Conservation (phyloP, 2,797 vertebrate genomes). For the Gambelia wislizenii region DNA sequence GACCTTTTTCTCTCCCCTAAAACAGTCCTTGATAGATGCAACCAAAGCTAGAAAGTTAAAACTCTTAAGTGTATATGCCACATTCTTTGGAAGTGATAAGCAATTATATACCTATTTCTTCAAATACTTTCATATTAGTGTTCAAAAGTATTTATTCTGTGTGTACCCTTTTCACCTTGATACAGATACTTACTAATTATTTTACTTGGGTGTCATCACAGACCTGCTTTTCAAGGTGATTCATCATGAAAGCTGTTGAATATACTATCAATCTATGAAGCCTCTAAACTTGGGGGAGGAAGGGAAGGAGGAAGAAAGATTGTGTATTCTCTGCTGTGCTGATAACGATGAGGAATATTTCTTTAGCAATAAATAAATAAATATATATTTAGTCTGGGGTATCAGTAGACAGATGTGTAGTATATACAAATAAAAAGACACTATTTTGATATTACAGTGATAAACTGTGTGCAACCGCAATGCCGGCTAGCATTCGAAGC, state of each 20-base stretch:
- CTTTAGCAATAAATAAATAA: conserved; percentile 39
- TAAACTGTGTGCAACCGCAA: not conserved
- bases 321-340: not conserved
- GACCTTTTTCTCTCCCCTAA: not conserved
- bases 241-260: not conserved
- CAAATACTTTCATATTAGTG: not conserved
- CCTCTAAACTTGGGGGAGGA: not conserved
- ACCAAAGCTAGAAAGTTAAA: not conserved
- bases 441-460: not conserved
- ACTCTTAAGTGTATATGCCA: not conserved
- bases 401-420: not conserved
- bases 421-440: not conserved
- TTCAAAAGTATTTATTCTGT: not conserved
- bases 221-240: not conserved
- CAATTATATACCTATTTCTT: not conserved
- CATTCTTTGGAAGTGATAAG: not conserved
- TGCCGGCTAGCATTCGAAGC: not conserved
- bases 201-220: not conserved
- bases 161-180: not conserved
- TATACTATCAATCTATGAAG: not conserved
- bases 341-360: not conserved
- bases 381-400: conserved; percentile 16
- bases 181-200: conserved; percentile 13
- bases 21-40: no score
- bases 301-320: not conserved